Base-by-base conservation (phyloP, 2,113 vertebrate species). In the Varanus komodoensis region DNA sequence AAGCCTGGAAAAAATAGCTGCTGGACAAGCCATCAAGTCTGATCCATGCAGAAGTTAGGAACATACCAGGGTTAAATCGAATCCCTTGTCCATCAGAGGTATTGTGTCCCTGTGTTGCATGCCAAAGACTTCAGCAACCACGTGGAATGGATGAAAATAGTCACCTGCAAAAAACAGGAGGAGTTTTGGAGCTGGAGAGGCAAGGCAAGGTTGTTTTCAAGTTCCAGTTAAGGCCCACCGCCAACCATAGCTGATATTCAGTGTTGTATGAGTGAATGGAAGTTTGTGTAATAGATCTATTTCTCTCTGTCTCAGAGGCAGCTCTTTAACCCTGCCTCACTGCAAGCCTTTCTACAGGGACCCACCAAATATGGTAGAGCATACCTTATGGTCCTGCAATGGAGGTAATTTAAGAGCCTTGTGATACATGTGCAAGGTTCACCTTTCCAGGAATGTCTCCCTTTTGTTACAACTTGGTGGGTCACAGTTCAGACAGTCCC, bases 11-110 rank as follows among this genome's bases (percentile, higher is more conserved):
- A 78, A 89, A 84, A 78, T 57, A 71, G 87, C 57, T 84, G 82
- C 82, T 73, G 68, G 88, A 78, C 19, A 68, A 84, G 44, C 74
- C 88, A 84, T 89, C 82, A 78, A 82, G 82, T 74, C 44, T 84
- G 84, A 84, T 68, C 61, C 88, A 78, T 82, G 88, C 82, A 77
- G 81, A 83, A 84, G 82, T 67, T 32, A 77, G 82, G 71, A 89
- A 89, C 84, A 89, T 89, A 77, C 69, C 88, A 67, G 34, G 32
- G 54, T 84, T 67, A 84, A 2, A 71, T 89, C 78, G 32, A 21
- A 89, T 38, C 34, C 54, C 34, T 69, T 57, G 78, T 38, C 50
- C 52, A 52, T 32, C 67, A 80, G 78, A 81, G 64, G 29, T 48
- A 80, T 80, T 71, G 23, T 23, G 71, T 71, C 67, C 44, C 75